Base-by-base conservation (phyloP, 23 tunicate species). In the Halocynthia aurantium region DNA sequence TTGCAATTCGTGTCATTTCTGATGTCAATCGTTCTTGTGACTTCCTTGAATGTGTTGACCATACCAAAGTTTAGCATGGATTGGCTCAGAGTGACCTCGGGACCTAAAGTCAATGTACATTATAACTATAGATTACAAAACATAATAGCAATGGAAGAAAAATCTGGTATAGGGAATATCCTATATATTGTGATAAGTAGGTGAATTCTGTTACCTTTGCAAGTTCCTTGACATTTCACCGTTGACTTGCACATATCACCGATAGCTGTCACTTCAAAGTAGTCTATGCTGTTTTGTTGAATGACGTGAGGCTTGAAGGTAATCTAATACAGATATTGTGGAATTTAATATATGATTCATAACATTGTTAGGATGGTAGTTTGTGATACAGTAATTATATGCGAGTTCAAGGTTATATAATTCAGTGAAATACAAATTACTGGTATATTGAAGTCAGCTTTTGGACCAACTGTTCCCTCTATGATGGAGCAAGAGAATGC, bases 261-360 rank as follows among this genome's bases (percentile, higher is more conserved):
- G n/a, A 80, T 10, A 0, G 96, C 66, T 62, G 61, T 61, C 8
- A 89, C 89, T 76, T 84, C 89, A 73, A 89, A 89, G 51, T 89
- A 84, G 76, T 84, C 96, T 61, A 84, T 81, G 73, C 80, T 66
- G 8, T 73, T 73, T 52, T 51, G 78, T 13, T 82, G 77, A 40
- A 71, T 77, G 49, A 81, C 74, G 22, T 77, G 72, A 2, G 97
- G 97, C 11, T 51, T 9, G 57, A 67, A 90, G 11, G 15, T 69
- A 8, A 90, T 90, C 97, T 90, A 66, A 0, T 20, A 70, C 18
- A 15, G 2, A n/a, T 11, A 67, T 19, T 11, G 22, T n/a, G 22
- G 2, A 19, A 0, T 67, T 67, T 31, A 4, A 31, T 31, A 31
- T 31, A 68, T 2, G n/a, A 17, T 60, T 15, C 64, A 15, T 60